A percentile compares a stretch with the other conserved stretches of the same genome.
These are phyloP conservation scores for Volucella inanis DNA, from an alignment of 2,888 invertebrate genomes.

Conservation along the genomic window DNA sequence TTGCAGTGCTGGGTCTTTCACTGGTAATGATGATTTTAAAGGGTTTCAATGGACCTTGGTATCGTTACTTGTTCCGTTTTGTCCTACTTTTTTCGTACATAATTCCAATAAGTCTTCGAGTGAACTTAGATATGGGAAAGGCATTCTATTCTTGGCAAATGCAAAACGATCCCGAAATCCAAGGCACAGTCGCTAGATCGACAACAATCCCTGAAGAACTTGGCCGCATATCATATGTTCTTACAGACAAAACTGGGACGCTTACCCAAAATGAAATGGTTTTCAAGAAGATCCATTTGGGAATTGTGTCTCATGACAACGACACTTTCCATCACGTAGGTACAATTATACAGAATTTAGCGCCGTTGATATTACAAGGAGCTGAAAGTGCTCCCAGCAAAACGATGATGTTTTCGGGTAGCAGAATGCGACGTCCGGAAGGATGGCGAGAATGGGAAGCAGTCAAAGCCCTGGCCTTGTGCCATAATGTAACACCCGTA, in stretches of 20 bases:
- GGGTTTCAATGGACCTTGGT: slow-evolving; percentile 98
- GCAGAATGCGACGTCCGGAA: slow-evolving; percentile 87
- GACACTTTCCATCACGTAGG: slow-evolving; percentile 83
- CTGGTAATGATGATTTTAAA: slow-evolving; percentile 98
- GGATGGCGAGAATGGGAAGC: slow-evolving; percentile 92
- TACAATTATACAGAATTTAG: slow-evolving; percentile 81
- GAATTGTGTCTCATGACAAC: slow-evolving; percentile 95
- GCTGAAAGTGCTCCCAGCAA: slow-evolving; percentile 75
- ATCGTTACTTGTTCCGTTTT: slow-evolving; percentile 97
- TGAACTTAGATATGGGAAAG: slow-evolving; percentile 99
- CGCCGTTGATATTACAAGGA: slow-evolving; percentile 78
- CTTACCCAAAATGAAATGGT: slow-evolving; percentile 99
- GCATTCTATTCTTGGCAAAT: slow-evolving; percentile 98
- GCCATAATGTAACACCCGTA: slow-evolving; percentile 99
- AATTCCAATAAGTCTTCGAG: slow-evolving; percentile 98
- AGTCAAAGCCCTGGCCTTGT: slow-evolving; percentile 96
- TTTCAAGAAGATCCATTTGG: slow-evolving; percentile 96
- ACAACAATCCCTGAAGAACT: slow-evolving; percentile 99
- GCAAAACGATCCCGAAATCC: slow-evolving; percentile 95
- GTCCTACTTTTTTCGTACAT: slow-evolving; percentile 99
- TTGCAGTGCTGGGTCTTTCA: slow-evolving; percentile 94
- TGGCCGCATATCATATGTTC: slow-evolving; percentile 97
- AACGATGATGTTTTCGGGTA: slow-evolving; percentile 79
- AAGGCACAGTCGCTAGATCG: slow-evolving; percentile 96
- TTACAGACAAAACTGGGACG: slow-evolving; percentile 99